Conservation (phyloP, 37 sponge, comb jelly and placozoan species). For the Eunapius fragilis region DNA sequence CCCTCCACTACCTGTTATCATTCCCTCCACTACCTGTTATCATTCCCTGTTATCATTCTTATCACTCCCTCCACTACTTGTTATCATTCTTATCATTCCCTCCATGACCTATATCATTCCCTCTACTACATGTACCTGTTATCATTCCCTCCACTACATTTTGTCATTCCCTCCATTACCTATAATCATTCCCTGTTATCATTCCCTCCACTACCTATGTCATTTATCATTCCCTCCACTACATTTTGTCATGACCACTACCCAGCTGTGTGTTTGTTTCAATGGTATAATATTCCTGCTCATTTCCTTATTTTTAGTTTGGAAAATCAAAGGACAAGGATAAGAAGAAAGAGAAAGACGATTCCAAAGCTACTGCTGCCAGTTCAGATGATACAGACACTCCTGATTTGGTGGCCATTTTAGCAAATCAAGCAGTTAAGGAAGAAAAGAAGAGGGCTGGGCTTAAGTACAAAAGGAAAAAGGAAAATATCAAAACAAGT, state of each 20-base stretch:
- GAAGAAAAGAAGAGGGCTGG: constrained; percentile 51
- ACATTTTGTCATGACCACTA: too few species aligned
- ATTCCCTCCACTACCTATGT: background rate
- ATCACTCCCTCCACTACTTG: too few species aligned
- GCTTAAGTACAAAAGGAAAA: constrained; percentile 18
- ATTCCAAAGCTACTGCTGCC: background rate
- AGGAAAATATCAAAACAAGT: background rate
- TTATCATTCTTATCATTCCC: too few species aligned
- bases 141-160: too few species aligned
- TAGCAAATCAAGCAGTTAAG: constrained; percentile 57
- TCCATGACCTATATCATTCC: too few species aligned
- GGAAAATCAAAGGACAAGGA: constrained; percentile 8
- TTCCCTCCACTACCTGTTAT: too few species aligned
- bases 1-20: too few species aligned
- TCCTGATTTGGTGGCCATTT: constrained; percentile 39
- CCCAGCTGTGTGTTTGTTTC: too few species aligned
- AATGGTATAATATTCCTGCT: too few species aligned
- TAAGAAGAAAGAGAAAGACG: constrained; percentile 14
- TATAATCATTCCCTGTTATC: background rate
- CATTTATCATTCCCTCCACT: too few species aligned
- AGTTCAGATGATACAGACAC: constrained; percentile 33
- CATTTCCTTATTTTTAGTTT: background rate
- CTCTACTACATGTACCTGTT: background rate
- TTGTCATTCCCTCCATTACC: background rate
- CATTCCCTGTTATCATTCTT: too few species aligned